Evolutionary conservation across 2,888 invertebrate genomes (phyloP).

Genomic region (Girardia tigrina): DNA sequence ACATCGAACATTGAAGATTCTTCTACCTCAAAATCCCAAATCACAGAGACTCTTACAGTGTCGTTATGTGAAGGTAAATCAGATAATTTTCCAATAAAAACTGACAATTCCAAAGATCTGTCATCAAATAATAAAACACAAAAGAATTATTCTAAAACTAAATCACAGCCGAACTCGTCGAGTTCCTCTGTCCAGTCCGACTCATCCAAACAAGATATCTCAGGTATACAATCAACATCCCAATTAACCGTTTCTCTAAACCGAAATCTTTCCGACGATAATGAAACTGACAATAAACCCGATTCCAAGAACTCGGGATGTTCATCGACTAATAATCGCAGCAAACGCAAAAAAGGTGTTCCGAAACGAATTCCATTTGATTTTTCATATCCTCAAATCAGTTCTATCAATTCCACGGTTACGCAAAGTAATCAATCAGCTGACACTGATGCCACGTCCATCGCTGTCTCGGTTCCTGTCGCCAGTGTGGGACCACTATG

Average conservation of each 20-base stretch:
- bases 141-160: not conserved
- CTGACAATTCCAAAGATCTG: not conserved
- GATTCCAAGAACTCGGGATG: not conserved
- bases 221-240: not conserved
- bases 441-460: no score
- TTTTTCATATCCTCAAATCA: constrained; percentile 18
- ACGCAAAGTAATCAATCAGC: no score
- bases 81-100: not conserved
- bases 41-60: not conserved
- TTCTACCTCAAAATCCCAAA: no score
- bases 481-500: not conserved
- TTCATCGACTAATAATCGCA: not conserved
- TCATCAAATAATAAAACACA: not conserved
- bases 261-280: not conserved
- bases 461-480: no score
- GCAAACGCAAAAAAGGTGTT: constrained; percentile 12
- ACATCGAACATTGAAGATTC: no score
- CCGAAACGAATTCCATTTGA: constrained; percentile 4
- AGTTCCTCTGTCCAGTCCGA: not conserved
- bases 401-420: not conserved
- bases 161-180: not conserved
- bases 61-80: not conserved
- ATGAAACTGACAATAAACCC: not conserved
- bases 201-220: no score
- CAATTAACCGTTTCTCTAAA: not conserved